Conservation (phyloP, 1,140 invertebrate genomes). For the Drosophila rufa region DNA sequence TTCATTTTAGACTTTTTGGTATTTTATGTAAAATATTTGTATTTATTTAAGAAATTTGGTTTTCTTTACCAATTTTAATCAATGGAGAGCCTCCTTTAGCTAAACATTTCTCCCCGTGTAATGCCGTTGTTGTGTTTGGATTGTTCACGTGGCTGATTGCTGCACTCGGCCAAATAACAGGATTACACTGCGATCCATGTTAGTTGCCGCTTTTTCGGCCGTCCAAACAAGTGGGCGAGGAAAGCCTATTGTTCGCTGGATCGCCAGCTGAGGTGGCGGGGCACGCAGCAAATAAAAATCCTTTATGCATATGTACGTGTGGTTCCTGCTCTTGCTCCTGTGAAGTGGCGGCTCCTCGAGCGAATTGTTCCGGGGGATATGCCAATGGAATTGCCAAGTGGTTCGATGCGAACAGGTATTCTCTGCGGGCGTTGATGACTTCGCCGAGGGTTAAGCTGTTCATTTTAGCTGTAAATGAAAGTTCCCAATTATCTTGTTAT, state of each 20-base stretch:
- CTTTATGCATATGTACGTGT: constrained; percentile 57
- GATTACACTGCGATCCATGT: constrained; percentile 60
- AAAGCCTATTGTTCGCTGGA: constrained; percentile 25
- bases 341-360: constrained; percentile 44
- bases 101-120: not conserved
- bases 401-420: constrained; percentile 19
- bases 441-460: constrained; percentile 20
- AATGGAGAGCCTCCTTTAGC: not conserved
- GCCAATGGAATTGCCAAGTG: constrained; percentile 30
- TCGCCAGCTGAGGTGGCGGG: constrained; percentile 19
- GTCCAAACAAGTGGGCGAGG: constrained; percentile 26
- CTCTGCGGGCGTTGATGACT: constrained; percentile 3
- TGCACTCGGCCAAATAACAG: constrained; percentile 70
- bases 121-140: constrained; percentile 20
- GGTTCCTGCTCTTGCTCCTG: constrained; percentile 32
- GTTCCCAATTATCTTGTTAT: constrained; percentile 1
- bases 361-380: constrained; percentile 32
- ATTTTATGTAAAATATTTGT: too few relatives aligned
- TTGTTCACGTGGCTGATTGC: constrained; percentile 67
- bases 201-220: constrained; percentile 43
- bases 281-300: constrained; percentile 64
- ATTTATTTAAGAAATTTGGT: too few relatives aligned
- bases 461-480: constrained; percentile 17
- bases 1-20: too few relatives aligned
- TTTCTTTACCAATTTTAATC: too few relatives aligned